Conservation (phyloP, 1,140 invertebrate genomes). For the Triops longicaudatus region DNA sequence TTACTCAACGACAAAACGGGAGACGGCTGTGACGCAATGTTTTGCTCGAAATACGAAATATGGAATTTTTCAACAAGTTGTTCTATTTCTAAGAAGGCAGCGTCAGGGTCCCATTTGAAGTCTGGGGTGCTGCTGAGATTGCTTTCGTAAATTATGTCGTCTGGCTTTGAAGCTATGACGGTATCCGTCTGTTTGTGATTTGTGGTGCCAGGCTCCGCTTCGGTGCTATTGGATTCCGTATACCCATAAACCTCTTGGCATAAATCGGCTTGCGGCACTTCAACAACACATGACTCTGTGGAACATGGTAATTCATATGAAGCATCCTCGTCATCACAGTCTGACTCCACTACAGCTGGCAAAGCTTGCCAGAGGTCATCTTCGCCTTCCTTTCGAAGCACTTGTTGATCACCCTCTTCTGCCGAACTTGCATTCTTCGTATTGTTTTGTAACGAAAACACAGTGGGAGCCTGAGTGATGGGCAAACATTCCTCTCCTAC, state of each 20-base stretch:
- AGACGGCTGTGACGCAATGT: not conserved
- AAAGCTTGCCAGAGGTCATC: constrained; percentile 29
- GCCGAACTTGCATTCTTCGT: not conserved
- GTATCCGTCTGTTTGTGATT: not conserved
- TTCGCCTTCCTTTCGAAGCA: not conserved
- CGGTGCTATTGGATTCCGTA: not conserved
- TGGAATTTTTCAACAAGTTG: constrained; percentile 24
- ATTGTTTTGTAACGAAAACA: not conserved
- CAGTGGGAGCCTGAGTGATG: not conserved
- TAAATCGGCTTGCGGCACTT: constrained; percentile 12
- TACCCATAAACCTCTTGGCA: not conserved
- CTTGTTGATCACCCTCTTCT: constrained; percentile 17
- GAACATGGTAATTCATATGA: constrained; percentile 21
- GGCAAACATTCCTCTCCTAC: not conserved
- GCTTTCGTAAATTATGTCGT: not conserved
- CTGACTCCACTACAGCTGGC: constrained; percentile 25
- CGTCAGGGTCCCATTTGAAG: constrained; percentile 26
- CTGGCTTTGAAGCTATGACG: not conserved
- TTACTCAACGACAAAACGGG: not conserved
- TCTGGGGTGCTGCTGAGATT: not conserved
- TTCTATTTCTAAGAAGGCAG: constrained; percentile 28
- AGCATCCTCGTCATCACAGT: constrained; percentile 12
- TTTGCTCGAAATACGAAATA: not conserved
- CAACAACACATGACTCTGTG: constrained; percentile 22
- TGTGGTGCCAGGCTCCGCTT: not conserved